A percentile compares a stretch with the other conserved stretches of the same genome.
Evolutionary conservation across 2,797 vertebrate genomes (phyloP).

Genomic region (Neomorphus geoffroyi): DNA sequence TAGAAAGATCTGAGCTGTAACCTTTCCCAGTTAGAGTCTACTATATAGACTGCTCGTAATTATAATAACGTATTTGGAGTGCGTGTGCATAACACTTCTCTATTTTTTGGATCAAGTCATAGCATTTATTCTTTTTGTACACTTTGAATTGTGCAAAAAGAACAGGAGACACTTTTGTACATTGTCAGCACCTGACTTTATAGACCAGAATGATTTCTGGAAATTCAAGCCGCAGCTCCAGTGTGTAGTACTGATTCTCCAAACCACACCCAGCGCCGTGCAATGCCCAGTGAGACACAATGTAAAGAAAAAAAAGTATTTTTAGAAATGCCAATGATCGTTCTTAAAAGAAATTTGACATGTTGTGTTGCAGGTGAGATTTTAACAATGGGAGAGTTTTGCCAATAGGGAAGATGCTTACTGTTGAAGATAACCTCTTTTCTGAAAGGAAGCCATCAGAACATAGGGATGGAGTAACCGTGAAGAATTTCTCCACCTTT

Average conservation of each 20-base stretch:
- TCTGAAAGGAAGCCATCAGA: not conserved
- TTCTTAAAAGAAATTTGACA: not conserved
- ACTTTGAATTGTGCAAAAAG: not conserved
- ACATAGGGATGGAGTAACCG: not conserved
- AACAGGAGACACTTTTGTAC: not conserved
- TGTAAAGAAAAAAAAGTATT: not conserved
- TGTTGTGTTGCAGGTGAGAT: not conserved
- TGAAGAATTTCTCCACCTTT: not conserved
- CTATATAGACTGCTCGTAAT: not conserved
- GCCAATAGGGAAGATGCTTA: not conserved
- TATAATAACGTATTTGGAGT: not conserved
- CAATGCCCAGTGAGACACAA: not conserved
- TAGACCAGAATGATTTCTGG: not conserved
- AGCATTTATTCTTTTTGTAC: not conserved
- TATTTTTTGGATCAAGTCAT: not conserved
- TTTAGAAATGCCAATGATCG: not conserved
- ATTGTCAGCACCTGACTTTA: not conserved
- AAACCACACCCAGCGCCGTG: not conserved
- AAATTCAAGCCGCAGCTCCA: not conserved
- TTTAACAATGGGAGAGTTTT: not conserved
- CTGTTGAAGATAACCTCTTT: not conserved
- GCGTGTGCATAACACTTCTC: not conserved
- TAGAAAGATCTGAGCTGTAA: not conserved
- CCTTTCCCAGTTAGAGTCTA: not conserved
- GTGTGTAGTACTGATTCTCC: not conserved